Percentiles rank a stretch among this genome's conserved stretches.
These are phyloP conservation scores for Panopea generosa DNA, from an alignment of 2,888 invertebrate genomes.

Conservation along the genomic window DNA sequence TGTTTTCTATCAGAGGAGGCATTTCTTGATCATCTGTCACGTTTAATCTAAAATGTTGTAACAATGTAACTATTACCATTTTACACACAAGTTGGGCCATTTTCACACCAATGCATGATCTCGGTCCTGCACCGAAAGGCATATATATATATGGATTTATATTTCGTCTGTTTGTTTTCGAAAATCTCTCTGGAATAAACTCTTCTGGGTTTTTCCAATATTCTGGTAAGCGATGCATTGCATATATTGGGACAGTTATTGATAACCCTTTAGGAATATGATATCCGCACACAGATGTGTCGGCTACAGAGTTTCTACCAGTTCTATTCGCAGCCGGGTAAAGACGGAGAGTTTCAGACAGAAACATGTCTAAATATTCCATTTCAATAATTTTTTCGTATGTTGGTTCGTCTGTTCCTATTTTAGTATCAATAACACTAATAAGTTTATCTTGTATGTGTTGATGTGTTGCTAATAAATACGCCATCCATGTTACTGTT, in stretches of 20 bases:
- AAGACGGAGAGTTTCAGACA: constrained; percentile 56
- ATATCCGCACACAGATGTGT: constrained; percentile 46
- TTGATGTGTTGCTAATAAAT: constrained; percentile 50
- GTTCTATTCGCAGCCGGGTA: constrained; percentile 58
- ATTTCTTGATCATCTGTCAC: constrained; percentile 29
- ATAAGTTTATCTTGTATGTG: constrained; percentile 37
- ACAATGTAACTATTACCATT: constrained; percentile 64
- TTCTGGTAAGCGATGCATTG: constrained; percentile 52
- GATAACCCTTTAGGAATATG: constrained; percentile 47
- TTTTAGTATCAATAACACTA: constrained; percentile 21
- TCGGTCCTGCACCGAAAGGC: constrained; percentile 76
- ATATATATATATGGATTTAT: constrained; percentile 66
- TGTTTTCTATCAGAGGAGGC: constrained; percentile 45
- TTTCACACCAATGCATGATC: constrained; percentile 75
- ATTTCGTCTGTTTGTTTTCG: constrained; percentile 44
- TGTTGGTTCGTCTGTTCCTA: constrained; percentile 29
- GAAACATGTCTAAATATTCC: constrained; percentile 55
- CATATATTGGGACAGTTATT: constrained; percentile 51
- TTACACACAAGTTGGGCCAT: constrained; percentile 73
- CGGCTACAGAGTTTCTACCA: constrained; percentile 37
- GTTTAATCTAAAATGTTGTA: constrained; percentile 66
- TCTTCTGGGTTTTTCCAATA: constrained; percentile 53
- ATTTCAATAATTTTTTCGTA: constrained; percentile 49
- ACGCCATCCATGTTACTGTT: constrained; percentile 54
- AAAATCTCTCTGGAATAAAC: constrained; percentile 62